These are phyloP conservation scores for Leptinotarsa texana DNA, from an alignment of 1,140 invertebrate genomes.

Conservation along the genomic window DNA sequence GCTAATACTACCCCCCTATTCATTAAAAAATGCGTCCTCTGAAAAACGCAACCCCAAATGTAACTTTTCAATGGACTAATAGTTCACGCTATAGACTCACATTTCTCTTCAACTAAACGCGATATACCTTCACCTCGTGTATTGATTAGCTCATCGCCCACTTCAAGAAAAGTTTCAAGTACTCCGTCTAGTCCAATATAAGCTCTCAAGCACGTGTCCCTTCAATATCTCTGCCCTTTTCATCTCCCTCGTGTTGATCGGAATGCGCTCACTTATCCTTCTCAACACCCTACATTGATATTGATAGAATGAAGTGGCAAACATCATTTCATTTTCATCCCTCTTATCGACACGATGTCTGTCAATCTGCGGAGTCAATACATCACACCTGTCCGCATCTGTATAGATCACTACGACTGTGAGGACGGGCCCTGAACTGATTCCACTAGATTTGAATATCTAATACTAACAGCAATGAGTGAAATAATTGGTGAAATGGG, in stretches of 20 bases:
- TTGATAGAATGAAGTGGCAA: constrained; percentile 17
- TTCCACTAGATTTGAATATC: too few relatives aligned
- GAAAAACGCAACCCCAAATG: too few relatives aligned
- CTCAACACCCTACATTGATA: constrained; percentile 9
- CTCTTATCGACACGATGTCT: background rate
- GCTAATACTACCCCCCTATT: too few relatives aligned
- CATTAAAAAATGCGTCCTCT: too few relatives aligned
- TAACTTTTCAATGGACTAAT: too few relatives aligned
- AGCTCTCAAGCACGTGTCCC: constrained; percentile 16
- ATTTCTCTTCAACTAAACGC: too few relatives aligned
- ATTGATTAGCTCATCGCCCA: background rate
- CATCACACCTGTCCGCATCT: background rate
- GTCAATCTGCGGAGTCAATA: background rate
- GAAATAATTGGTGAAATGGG: too few relatives aligned
- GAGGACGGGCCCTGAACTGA: too few relatives aligned
- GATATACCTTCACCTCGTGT: too few relatives aligned
- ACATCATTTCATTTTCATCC: constrained; percentile 16
- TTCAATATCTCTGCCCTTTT: constrained; percentile 14
- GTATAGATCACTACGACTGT: background rate
- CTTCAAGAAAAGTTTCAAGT: background rate
- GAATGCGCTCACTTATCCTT: constrained; percentile 2
- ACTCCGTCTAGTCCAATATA: background rate
- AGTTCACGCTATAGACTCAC: too few relatives aligned
- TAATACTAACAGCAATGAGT: too few relatives aligned
- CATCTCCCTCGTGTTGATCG: background rate